Conservation (phyloP, 2,113 vertebrate species). For the human region DNA sequence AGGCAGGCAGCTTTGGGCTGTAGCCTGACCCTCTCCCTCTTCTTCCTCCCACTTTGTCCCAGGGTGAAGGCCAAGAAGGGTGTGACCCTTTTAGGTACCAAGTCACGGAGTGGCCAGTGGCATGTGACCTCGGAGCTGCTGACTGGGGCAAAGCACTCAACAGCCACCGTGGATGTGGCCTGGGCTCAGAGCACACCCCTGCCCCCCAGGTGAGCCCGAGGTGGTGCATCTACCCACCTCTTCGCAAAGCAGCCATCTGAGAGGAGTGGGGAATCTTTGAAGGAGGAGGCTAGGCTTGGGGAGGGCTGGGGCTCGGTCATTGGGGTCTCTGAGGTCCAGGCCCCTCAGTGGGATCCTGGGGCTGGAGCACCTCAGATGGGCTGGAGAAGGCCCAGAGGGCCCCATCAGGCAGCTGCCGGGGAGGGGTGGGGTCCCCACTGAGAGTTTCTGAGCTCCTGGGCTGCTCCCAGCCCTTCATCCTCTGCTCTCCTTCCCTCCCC, state of each 20-base stretch:
- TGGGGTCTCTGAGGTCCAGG: not conserved
- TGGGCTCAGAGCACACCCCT: conserved; percentile 84
- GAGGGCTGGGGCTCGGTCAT: not conserved
- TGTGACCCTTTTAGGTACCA: conserved; percentile 94
- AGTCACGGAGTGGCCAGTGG: conserved; percentile 93
- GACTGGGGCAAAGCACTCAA: conserved; percentile 96
- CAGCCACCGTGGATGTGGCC: conserved; percentile 93
- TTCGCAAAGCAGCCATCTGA: too few species aligned
- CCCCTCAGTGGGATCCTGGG: not conserved
- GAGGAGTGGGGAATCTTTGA: not conserved
- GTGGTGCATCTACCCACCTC: not conserved
- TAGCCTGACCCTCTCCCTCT: conserved; percentile 39
- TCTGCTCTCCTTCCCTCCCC: not conserved
- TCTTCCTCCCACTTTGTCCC: conserved; percentile 49
- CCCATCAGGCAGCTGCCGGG: fast-evolving
- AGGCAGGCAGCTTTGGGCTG: not conserved
- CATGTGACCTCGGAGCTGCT: conserved; percentile 94
- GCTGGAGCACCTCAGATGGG: fast-evolving
- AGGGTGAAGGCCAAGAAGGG: conserved; percentile 99
- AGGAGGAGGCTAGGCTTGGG: not conserved
- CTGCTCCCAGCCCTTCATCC: not conserved
- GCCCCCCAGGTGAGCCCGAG: conserved; percentile 55
- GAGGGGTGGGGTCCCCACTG: not conserved
- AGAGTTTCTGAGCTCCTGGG: not conserved
- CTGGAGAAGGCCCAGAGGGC: not conserved